Evolutionary conservation across 1,140 invertebrate genomes (phyloP), one percentile per base, ranked within the genome.

Genomic region (Ectropis grisescens): DNA sequence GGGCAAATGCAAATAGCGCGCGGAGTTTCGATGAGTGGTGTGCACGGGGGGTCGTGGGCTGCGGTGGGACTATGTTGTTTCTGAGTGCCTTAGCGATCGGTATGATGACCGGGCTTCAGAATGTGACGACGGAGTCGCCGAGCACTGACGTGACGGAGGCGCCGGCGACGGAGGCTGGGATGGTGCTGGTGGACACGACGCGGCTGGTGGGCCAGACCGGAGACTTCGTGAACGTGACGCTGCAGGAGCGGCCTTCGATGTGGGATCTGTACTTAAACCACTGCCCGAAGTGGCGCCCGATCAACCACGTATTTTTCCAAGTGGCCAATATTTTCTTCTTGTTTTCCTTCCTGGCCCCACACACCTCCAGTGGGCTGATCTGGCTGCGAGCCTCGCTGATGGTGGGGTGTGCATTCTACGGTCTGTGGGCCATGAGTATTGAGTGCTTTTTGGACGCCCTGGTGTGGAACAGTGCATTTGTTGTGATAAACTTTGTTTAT

Each of bases 371-470:
- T 49, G 93, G 93, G 0, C 85, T 93, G 29, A 76, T 95, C 2
- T 93, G 92, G 84, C 75, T 94, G 54, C 86, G 93, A 32, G 87
- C 87, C 50, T 88, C 89, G 12, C 82, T 95, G 35, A 84, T 93
- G 27, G 83, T 93, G 24, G 93, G 91, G 15, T 92, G 90, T 80
- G 85, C 90, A 26, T 91, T 93, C 80, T 87, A 91, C 40, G 86
- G 88, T 16, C 76, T 93, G 33, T 95, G 93, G 91, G 91, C 91
- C 13, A 94, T 91, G 87, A 87, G 90, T 37, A 88, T 94, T 26
- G 86, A 93, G 51, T 95, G 93, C 75, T 92, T 91, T 57, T 84
- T 93, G 43, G 93, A 95, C 61, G 90, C 92, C 41, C 90, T 93
- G 51, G 82, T 94, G 29, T 96, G 94, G 94, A 95, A 94, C 61